phyloP scores from a whole-genome alignment of 2,888 invertebrate genomes.

The Microctonus brassicae region DNA sequence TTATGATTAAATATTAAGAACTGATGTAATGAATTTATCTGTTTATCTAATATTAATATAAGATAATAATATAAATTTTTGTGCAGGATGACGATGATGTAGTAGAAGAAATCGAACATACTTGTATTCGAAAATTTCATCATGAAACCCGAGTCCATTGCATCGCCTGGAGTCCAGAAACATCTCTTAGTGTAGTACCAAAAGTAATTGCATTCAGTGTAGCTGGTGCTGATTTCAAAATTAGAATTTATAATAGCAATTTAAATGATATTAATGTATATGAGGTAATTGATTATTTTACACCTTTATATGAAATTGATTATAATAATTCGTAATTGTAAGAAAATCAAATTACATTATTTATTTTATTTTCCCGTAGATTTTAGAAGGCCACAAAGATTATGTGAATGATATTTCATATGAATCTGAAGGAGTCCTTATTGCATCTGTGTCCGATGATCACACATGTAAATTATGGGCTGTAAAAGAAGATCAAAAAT shows the following conservation, averaged over 20 bases:
- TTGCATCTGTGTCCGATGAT: slow-evolving; percentile 85
- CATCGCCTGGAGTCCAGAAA: slow-evolving; percentile 76
- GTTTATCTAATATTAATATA: slow-evolving; percentile 28
- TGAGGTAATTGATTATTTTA: slow-evolving; percentile 62
- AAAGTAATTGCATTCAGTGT: slow-evolving; percentile 73
- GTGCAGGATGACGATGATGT: slow-evolving; percentile 72
- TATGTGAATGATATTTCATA: slow-evolving; percentile 80
- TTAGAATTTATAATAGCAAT: slow-evolving; percentile 74
- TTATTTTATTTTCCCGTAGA: slow-evolving; percentile 62
- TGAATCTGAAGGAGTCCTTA: slow-evolving; percentile 77
- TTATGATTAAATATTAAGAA: too few species aligned
- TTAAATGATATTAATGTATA: slow-evolving; percentile 70
- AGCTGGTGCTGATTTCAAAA: slow-evolving; percentile 73
- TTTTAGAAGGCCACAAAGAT: slow-evolving; percentile 75
- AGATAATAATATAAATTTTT: slow-evolving; percentile 30
- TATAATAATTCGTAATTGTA: background rate
- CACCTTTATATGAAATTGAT: background rate
- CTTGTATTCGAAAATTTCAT: slow-evolving; percentile 73
- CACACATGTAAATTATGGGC: slow-evolving; percentile 81
- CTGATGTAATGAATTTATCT: too few species aligned
- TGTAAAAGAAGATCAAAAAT: slow-evolving; percentile 70
- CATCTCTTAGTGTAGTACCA: slow-evolving; percentile 74
- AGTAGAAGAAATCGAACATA: slow-evolving; percentile 72
- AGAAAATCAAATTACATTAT: slow-evolving; percentile 26
- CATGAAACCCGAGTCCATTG: slow-evolving; percentile 73